Percentiles rank a stretch among this genome's conserved stretches.
Evolutionary conservation across 1,140 invertebrate genomes (phyloP).

Genomic region (Paramacrobiotus metropolitanus): DNA sequence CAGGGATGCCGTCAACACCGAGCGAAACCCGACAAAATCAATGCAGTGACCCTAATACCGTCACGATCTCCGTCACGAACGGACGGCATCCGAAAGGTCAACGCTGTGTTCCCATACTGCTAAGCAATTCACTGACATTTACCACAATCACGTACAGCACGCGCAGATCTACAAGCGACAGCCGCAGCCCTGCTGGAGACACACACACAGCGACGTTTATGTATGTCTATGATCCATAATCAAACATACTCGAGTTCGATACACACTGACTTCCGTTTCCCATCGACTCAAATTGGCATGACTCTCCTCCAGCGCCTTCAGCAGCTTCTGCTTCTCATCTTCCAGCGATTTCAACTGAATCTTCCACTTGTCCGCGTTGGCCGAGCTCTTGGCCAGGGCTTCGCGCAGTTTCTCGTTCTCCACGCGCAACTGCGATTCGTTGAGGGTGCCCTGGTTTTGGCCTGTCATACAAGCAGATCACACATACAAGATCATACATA

Average conservation of each 20-base stretch:
- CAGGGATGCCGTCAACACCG: too few relatives aligned
- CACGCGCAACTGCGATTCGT: slow-evolving; percentile 76
- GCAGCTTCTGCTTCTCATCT: slow-evolving; percentile 79
- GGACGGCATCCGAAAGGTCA: too few relatives aligned
- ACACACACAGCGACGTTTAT: too few relatives aligned
- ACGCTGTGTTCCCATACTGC: too few relatives aligned
- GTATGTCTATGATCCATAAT: too few relatives aligned
- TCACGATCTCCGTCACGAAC: too few relatives aligned
- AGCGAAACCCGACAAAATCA: too few relatives aligned
- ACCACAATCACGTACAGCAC: too few relatives aligned
- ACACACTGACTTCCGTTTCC: slow-evolving; percentile 33
- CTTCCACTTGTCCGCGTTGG: slow-evolving; percentile 96
- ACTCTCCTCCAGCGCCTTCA: slow-evolving; percentile 81
- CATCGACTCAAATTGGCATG: slow-evolving; percentile 94
- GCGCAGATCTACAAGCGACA: too few relatives aligned
- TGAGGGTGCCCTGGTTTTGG: slow-evolving; percentile 31
- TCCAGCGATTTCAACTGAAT: slow-evolving; percentile 82
- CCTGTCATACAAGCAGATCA: slow-evolving; percentile 25
- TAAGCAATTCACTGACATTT: too few relatives aligned
- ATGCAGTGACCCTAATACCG: too few relatives aligned
- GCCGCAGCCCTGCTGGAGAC: too few relatives aligned
- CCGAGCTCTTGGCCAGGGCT: slow-evolving; percentile 78
- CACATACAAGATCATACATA: slow-evolving; percentile 12
- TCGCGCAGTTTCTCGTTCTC: slow-evolving; percentile 88
- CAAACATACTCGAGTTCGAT: not conserved